phyloP scores from a whole-genome alignment of 2,888 invertebrate species.

The Acrocera orbiculus region DNA sequence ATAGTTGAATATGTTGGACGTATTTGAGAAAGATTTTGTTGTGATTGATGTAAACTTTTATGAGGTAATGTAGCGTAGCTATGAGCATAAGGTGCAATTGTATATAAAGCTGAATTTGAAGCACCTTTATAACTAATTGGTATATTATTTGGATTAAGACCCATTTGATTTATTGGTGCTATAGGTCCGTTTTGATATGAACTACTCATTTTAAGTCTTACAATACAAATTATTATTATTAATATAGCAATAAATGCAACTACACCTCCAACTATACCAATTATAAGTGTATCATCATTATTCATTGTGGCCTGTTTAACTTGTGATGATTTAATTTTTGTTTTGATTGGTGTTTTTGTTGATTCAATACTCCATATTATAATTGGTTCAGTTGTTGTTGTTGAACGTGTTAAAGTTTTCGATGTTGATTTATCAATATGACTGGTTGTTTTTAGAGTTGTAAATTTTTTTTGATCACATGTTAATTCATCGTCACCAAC shows the following conservation, averaged over 20 bases:
- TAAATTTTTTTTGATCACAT: conserved; percentile 48
- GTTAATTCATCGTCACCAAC: conserved; percentile 67
- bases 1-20: conserved; percentile 43
- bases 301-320: conserved; percentile 47
- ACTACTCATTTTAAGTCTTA: conserved; percentile 52
- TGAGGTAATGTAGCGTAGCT: conserved; percentile 46
- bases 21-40: conserved; percentile 24
- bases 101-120: conserved; percentile 35
- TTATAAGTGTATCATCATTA: conserved; percentile 83
- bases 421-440: conserved; percentile 29
- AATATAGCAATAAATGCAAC: conserved; percentile 79
- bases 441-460: conserved; percentile 30
- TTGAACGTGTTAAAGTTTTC: conserved; percentile 36
- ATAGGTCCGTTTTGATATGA: conserved; percentile 49
- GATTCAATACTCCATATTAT: conserved; percentile 83
- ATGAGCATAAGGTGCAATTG: conserved; percentile 43
- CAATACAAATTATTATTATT: conserved; percentile 76
- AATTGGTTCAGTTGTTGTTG: conserved; percentile 62
- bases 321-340: conserved; percentile 36
- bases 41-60: conserved; percentile 35
- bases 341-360: conserved; percentile 40
- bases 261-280: conserved; percentile 86
- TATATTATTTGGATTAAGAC: conserved; percentile 39
- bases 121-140: conserved; percentile 35
- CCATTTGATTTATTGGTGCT: conserved; percentile 36